Conservation (phyloP, 2,888 invertebrate species). For the Temnothorax rugatulus region DNA sequence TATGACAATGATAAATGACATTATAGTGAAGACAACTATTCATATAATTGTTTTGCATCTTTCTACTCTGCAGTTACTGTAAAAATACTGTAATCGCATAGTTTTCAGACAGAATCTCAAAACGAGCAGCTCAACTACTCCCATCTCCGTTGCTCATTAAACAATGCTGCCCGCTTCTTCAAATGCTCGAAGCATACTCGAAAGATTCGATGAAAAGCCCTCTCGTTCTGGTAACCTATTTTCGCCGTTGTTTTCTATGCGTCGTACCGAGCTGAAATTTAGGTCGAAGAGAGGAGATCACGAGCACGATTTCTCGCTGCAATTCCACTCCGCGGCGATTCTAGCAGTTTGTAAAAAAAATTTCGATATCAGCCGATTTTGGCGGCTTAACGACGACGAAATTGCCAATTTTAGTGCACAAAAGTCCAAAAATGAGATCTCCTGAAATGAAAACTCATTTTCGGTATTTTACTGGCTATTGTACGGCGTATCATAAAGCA, state of each 20-base stretch:
- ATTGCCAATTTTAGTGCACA: conserved; percentile 15
- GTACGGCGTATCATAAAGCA: not conserved
- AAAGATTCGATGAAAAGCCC: conserved; percentile 68
- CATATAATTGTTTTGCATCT: not conserved
- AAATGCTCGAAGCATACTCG: conserved; percentile 62
- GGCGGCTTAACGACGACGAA: conserved; percentile 33
- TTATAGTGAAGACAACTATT: not conserved
- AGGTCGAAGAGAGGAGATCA: conserved; percentile 50
- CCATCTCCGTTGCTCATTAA: conserved; percentile 59
- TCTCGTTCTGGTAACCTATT: conserved; percentile 68
- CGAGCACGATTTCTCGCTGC: conserved; percentile 15
- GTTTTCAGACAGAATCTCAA: conserved; percentile 25
- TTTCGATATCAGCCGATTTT: conserved; percentile 49
- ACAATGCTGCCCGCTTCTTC: conserved; percentile 66
- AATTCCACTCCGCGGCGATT: conserved; percentile 52
- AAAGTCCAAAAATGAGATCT: conserved; percentile 23
- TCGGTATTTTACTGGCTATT: not conserved
- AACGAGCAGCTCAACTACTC: not conserved
- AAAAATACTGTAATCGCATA: conserved; percentile 17
- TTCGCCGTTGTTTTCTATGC: conserved; percentile 59
- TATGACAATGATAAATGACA: too few species aligned
- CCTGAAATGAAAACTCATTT: not conserved
- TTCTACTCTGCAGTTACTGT: not conserved
- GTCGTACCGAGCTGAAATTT: conserved; percentile 58
- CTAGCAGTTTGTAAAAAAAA: conserved; percentile 48